These are phyloP conservation scores for Cataglyphis rosenhaueri DNA, from an alignment of 2,888 invertebrate genomes.

Conservation along the genomic window DNA sequence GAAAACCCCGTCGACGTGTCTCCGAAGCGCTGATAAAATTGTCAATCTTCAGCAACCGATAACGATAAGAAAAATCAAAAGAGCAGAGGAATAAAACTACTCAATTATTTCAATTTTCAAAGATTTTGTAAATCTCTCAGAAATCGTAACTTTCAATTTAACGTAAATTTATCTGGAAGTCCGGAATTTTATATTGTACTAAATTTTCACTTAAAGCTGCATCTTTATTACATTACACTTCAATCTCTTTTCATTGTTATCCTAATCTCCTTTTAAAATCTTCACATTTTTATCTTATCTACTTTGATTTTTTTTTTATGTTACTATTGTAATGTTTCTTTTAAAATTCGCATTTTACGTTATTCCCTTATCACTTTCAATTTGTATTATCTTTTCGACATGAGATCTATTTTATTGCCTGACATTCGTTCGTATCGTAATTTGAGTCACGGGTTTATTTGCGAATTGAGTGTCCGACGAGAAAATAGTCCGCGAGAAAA, in stretches of 20 bases:
- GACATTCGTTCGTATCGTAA: neutral
- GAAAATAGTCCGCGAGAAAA: conserved; percentile 9
- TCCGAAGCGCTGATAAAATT: conserved; percentile 37
- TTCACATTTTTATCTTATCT: neutral
- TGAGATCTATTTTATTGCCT: neutral
- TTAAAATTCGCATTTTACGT: neutral
- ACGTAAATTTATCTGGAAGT: neutral
- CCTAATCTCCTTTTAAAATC: neutral
- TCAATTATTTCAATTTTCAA: conserved; percentile 11
- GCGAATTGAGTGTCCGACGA: neutral
- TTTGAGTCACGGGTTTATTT: conserved; percentile 6
- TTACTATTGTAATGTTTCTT: neutral
- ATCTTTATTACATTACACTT: neutral
- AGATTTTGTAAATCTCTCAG: neutral
- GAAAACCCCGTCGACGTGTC: conserved; percentile 24
- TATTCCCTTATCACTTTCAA: neutral
- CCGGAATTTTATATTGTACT: neutral
- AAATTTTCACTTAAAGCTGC: neutral
- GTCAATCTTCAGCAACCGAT: conserved; percentile 26
- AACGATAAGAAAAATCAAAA: neutral
- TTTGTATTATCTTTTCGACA: neutral
- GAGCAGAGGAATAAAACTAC: too few relatives aligned
- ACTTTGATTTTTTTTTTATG: neutral
- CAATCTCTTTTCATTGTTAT: neutral
- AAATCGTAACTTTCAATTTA: neutral